Base-by-base conservation (phyloP, 2,797 vertebrate genomes). In the Borostomias antarcticus region DNA sequence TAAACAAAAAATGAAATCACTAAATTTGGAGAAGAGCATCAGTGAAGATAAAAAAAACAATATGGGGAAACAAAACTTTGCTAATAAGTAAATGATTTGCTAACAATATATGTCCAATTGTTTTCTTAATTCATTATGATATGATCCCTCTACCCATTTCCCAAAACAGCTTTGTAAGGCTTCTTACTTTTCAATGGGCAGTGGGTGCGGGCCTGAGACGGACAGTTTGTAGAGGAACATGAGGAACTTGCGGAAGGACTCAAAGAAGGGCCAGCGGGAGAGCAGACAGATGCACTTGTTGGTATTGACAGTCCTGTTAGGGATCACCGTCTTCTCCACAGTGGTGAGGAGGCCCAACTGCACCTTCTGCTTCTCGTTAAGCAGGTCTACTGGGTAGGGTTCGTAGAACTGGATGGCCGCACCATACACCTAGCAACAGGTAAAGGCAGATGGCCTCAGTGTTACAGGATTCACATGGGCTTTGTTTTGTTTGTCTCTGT, bases 221-320 rank as follows among this genome's bases (percentile, higher is more conserved):
- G 96, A 97, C 11, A 99, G 93, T 82, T 96, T 98, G 91, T 99
- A 96, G 74, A 99, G 93, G 88, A 99, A 99, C 93, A 95, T 94
- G 64, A 99, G 94, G 88, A 98, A 99, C 85, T 98, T 98, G 84
- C 92, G 85, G 87, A 99, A 99, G 70, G 96, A 94, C 62, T 95
- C 94, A 68, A 96, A 99, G 89, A 99, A 99, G 64, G 98, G 98
- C 98, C 98, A 99, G 25, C 91, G 95, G 61, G 98, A 99, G 5
- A 99, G 95, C 81, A 99, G 88, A 84, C 98, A 99, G 89, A 99
- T 98, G 84, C 98, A 98, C 81, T 98, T 99, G 82, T 98, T 99
- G 78, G 95, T 92, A 88, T 96, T 96, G 58, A 98, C 95, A 0
- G 91, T 92, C 66, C 96, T 94, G 72, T 94, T 92, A 50, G 92